A percentile compares a stretch with the other conserved stretches of the same genome.
Evolutionary conservation across 2,113 vertebrate species (phyloP).

Genomic region (Mormyrus iriodes): DNA sequence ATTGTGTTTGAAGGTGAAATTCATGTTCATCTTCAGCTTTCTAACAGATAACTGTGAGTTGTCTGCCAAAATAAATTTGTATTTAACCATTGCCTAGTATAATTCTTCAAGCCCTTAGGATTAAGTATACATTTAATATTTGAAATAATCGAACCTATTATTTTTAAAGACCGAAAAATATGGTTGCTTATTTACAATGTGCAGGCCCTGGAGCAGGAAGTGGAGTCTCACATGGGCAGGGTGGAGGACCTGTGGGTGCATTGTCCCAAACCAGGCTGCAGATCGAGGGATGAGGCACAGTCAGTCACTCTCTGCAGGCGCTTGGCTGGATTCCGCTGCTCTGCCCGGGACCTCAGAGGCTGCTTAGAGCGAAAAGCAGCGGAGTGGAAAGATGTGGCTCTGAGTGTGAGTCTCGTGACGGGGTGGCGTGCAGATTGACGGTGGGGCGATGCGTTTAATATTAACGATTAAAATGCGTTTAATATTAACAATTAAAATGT

Average conservation of each 20-base stretch:
- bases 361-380: conserved; percentile 66
- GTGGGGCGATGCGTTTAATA: not conserved
- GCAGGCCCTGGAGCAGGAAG: conserved; percentile 52
- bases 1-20: not conserved
- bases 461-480: not conserved
- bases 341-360: conserved; percentile 57
- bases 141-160: not conserved
- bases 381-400: conserved; percentile 74
- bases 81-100: not conserved
- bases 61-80: not conserved
- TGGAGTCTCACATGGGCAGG: conserved; percentile 30
- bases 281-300: conserved; percentile 39
- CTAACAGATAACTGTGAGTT: not conserved
- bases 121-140: not conserved
- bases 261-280: conserved; percentile 48
- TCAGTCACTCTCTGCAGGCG: conserved; percentile 64
- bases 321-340: conserved; percentile 64
- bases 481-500: not conserved
- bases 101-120: not conserved
- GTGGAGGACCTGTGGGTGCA: conserved; percentile 47
- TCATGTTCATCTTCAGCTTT: not conserved
- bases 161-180: not conserved
- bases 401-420: conserved; percentile 64
- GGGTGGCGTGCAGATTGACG: not conserved
- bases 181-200: not conserved